Evolutionary conservation across 2,888 invertebrate genomes (phyloP).

Genomic region (Pachydiplax longipennis): DNA sequence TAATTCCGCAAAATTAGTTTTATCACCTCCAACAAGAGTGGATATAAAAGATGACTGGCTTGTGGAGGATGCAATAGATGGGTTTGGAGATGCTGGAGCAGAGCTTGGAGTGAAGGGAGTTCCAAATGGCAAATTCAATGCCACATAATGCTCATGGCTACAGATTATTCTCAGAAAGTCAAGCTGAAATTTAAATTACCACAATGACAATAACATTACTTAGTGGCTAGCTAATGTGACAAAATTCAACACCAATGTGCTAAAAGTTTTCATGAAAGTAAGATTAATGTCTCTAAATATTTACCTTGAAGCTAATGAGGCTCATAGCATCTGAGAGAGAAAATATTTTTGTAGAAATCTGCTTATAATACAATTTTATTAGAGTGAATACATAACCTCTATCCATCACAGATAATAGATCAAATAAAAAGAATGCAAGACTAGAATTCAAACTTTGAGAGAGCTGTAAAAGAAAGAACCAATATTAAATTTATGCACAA

Average conservation of each 20-base stretch:
- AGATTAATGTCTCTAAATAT: background rate
- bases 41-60: conserved; percentile 71
- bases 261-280: no score
- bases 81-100: conserved; percentile 72
- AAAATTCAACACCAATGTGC: conserved; percentile 50
- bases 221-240: conserved; percentile 50
- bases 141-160: conserved; percentile 94
- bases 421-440: conserved; percentile 92
- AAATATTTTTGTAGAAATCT: conserved; percentile 73
- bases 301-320: conserved; percentile 70
- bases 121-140: conserved; percentile 86
- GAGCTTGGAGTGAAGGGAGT: conserved; percentile 68
- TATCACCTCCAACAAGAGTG: conserved; percentile 69
- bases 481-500: background rate
- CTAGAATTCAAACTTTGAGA: conserved; percentile 80
- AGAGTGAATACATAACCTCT: conserved; percentile 88
- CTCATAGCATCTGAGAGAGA: conserved; percentile 74
- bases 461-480: conserved; percentile 47
- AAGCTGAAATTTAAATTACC: conserved; percentile 65
- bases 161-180: conserved; percentile 93
- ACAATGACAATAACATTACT: conserved; percentile 27
- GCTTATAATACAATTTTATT: conserved; percentile 79
- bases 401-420: conserved; percentile 89
- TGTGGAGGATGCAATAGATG: conserved; percentile 73
- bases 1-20: conserved; percentile 74